phyloP scores from a whole-genome alignment of 2,797 vertebrate species.

The Rhabdophis nuchalis region DNA sequence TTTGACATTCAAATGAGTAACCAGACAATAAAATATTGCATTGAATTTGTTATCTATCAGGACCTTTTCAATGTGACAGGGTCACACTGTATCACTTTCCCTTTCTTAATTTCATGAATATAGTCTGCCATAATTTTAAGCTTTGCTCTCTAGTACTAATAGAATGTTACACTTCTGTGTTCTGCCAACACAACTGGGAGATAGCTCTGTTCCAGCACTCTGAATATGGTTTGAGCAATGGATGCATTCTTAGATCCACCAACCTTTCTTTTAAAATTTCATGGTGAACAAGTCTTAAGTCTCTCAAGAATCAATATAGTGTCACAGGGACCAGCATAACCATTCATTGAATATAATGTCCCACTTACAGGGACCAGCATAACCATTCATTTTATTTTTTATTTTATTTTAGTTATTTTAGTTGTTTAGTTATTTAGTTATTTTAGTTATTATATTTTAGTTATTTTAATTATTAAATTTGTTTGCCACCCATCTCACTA shows the following conservation, averaged over 20 bases:
- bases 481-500: background rate
- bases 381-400: background rate
- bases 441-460: background rate
- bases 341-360: too few relatives aligned
- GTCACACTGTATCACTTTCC: background rate
- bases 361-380: background rate
- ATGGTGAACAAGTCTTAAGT: background rate
- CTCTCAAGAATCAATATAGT: background rate
- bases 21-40: background rate
- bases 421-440: background rate
- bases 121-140: background rate
- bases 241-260: background rate
- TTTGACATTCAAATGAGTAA: background rate
- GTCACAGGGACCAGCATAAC: background rate
- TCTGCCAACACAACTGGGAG: background rate
- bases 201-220: background rate
- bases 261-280: background rate
- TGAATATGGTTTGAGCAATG: background rate
- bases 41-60: background rate
- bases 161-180: background rate
- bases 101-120: background rate
- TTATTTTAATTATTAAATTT: background rate
- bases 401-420: background rate
- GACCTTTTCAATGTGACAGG: background rate
- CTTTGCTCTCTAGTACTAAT: background rate